Base-by-base conservation (phyloP, 2,888 invertebrate species). In the Trachelus troglodyta region DNA sequence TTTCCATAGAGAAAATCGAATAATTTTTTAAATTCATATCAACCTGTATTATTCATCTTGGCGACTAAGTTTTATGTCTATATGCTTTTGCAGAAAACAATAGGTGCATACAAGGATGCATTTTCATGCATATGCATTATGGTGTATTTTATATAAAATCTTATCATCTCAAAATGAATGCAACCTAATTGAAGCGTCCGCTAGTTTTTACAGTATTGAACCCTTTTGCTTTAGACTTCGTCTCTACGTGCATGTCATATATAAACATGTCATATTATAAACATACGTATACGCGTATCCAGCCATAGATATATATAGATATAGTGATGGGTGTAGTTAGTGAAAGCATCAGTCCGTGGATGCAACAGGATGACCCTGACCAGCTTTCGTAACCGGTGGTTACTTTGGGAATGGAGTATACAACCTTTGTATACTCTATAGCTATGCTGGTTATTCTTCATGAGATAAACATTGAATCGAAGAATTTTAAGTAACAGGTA, bases 301-400 rank as follows among this genome's bases (percentile, higher is more conserved):
- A 56, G 56, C 23, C 12, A 35, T 77, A 56, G 71, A 40, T 77
- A 33, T 69, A 40, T 69, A 40, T 74, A 69, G 23, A 23, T 56
- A 56, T 56, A 56, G 56, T 56, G 56, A 56, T 56, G 23, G 23
- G 6, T 56, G 56, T 56, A 56, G 84, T 83, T 82, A 86, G 90
- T 85, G 87, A 87, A 89, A 89, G 87, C 85, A 85, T 73, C 81
- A 56, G 79, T 76, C 79, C 81, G 81, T 80, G 77, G 83, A 87
- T 87, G 87, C 87, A 90, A 89, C 88, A 88, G 85, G 82, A 76
- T 87, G 89, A 89, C 90, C 90, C 85, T 90, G 90, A 89, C 87
- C 90, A 90, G 84, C 77, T 89, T 89, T 89, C 85, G 85, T 84
- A 87, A 89, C 84, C n/a, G 34, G 33, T 34, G 69, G 75, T 34